These are phyloP conservation scores for Eumaeus atala DNA, from an alignment of 1,140 invertebrate genomes.

Conservation along the genomic window DNA sequence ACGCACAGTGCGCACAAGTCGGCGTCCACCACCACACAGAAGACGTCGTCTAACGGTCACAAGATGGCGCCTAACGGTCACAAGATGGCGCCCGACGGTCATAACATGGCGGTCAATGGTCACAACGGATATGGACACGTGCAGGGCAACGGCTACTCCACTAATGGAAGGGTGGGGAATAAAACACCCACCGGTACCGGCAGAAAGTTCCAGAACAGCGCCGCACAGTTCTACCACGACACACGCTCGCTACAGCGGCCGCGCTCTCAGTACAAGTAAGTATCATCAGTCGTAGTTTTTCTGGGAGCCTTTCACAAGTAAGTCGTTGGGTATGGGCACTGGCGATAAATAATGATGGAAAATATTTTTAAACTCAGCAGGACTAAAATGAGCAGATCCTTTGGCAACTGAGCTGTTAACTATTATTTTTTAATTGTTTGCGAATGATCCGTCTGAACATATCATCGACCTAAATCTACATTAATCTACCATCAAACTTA, in stretches of 20 bases:
- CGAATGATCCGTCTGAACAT: too few relatives aligned
- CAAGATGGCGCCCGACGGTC: conserved; percentile 12
- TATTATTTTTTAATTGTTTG: too few relatives aligned
- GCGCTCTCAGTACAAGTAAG: conserved; percentile 51
- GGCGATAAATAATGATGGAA: too few relatives aligned
- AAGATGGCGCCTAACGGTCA: conserved; percentile 55
- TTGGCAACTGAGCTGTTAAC: too few relatives aligned
- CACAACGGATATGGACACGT: conserved; percentile 9
- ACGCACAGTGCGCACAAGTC: neutral
- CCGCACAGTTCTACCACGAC: conserved; percentile 75
- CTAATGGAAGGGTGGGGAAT: conserved; percentile 23
- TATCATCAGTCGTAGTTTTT: conserved; percentile 4
- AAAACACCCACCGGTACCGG: conserved; percentile 35
- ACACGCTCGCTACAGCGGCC: conserved; percentile 78
- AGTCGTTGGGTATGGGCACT: neutral
- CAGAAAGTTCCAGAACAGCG: conserved; percentile 51
- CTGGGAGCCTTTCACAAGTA: neutral
- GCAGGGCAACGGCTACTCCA: neutral
- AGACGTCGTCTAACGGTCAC: conserved; percentile 38
- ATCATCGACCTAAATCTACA: too few relatives aligned
- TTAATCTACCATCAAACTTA: too few relatives aligned
- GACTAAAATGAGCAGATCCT: too few relatives aligned
- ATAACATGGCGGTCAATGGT: neutral
- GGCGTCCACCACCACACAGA: neutral
- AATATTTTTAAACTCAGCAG: too few relatives aligned